These are phyloP conservation scores for Lerista edwardsae DNA, from an alignment of 2,797 vertebrate genomes.

Conservation along the genomic window DNA sequence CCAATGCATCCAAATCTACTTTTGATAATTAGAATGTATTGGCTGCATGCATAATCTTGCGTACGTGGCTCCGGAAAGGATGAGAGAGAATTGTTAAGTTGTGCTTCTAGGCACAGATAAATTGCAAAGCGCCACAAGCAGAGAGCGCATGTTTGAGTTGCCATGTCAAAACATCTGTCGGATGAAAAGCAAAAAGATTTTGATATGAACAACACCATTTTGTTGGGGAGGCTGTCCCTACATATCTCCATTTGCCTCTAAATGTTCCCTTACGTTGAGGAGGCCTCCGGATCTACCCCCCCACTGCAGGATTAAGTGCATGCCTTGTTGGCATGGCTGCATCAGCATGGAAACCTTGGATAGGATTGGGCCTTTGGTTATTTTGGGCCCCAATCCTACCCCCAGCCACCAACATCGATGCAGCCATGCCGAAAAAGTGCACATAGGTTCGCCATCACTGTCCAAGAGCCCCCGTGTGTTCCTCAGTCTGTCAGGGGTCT, in stretches of 20 bases:
- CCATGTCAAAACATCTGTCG: background rate
- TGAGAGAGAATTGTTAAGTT: slow-evolving; percentile 1
- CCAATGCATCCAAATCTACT: background rate
- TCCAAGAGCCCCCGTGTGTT: background rate
- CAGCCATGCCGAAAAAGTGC: too few relatives aligned
- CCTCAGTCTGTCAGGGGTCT: too few relatives aligned
- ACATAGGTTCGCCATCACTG: too few relatives aligned
- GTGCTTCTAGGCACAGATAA: background rate
- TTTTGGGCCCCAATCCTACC: background rate
- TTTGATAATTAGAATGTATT: slow-evolving; percentile 12
- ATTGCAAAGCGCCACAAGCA: background rate
- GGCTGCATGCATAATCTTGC: background rate
- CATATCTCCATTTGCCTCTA: background rate
- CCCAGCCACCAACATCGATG: too few relatives aligned
- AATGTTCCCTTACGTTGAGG: background rate
- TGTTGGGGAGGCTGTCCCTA: background rate
- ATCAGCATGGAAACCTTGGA: too few relatives aligned
- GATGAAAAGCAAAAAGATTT: background rate
- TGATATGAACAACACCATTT: background rate
- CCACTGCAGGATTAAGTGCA: too few relatives aligned
- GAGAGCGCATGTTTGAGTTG: background rate
- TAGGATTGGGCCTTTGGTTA: too few relatives aligned
- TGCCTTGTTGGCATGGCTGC: too few relatives aligned
- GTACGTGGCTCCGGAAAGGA: background rate
- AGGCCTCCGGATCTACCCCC: too few relatives aligned